A percentile compares a stretch with the other conserved stretches of the same genome.
These are phyloP conservation scores for Numenius arquata DNA, from an alignment of 2,113 vertebrate genomes.

Conservation along the genomic window DNA sequence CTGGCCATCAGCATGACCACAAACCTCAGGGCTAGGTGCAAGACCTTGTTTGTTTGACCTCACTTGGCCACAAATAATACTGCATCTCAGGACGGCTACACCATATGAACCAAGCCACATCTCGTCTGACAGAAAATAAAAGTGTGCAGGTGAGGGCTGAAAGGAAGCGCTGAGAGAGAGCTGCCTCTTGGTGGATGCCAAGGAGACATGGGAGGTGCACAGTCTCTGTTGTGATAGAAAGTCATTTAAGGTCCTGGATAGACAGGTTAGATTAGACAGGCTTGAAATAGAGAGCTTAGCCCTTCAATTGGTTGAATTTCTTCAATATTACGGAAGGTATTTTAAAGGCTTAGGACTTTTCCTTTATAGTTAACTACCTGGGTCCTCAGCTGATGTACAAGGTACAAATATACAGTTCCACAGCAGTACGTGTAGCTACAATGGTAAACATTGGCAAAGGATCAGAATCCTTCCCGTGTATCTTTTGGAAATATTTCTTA, in stretches of 20 bases:
- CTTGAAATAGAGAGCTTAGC: neutral
- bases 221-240: neutral
- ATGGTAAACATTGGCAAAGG: neutral
- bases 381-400: neutral
- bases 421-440: neutral
- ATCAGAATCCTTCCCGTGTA: neutral
- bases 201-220: neutral
- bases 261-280: neutral
- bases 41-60: neutral
- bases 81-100: neutral
- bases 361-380: neutral
- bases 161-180: neutral
- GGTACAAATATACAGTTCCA: neutral
- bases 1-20: fast-evolving
- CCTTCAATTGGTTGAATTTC: neutral
- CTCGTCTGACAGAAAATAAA: neutral
- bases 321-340: neutral
- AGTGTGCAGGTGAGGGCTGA: neutral
- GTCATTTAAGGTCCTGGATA: neutral
- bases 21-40: neutral
- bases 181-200: neutral
- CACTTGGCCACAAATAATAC: neutral
- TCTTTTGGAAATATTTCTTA: neutral
- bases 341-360: neutral
- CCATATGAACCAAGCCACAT: neutral